These are phyloP conservation scores for Thymelicus lineola DNA, from an alignment of 2,888 invertebrate genomes.

Conservation along the genomic window DNA sequence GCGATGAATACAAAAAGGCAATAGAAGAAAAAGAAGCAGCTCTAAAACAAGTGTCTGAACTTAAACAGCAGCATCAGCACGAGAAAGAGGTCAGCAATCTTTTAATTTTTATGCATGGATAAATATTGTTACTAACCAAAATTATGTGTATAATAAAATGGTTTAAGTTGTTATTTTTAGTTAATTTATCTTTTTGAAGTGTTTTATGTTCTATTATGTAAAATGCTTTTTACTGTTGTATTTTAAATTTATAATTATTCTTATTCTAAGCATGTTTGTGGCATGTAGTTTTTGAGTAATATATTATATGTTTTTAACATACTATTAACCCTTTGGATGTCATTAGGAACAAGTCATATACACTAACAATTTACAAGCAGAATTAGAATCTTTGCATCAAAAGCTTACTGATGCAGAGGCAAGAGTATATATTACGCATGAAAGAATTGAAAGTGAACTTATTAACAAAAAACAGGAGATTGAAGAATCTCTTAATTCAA, in stretches of 20 bases:
- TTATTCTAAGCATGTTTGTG: constrained; percentile 18
- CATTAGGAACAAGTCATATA: constrained; percentile 62
- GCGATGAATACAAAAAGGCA: constrained; percentile 71
- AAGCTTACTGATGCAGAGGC: constrained; percentile 58
- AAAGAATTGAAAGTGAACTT: constrained; percentile 57
- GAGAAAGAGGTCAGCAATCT: constrained; percentile 76
- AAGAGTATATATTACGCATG: constrained; percentile 47
- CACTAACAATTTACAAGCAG: constrained; percentile 60
- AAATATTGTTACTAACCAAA: not conserved
- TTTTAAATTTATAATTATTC: constrained; percentile 7
- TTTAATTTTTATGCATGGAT: constrained; percentile 25
- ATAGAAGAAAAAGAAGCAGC: constrained; percentile 71
- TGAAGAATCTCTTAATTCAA: constrained; percentile 54
- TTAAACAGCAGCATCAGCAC: constrained; percentile 64
- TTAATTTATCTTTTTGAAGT: no score
- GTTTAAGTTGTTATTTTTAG: no score
- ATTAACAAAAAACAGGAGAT: constrained; percentile 54
- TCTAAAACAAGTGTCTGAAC: constrained; percentile 62
- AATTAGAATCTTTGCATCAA: constrained; percentile 60
- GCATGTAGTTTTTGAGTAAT: constrained; percentile 8
- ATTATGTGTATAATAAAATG: not conserved
- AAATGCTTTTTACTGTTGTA: constrained; percentile 1
- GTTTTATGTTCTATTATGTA: no score
- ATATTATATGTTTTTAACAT: constrained; percentile 30
- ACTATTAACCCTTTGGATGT: constrained; percentile 46